Percentiles rank a stretch among this genome's conserved stretches.
These are phyloP conservation scores for Prietella phreatophila DNA, from an alignment of 2,113 vertebrate species.

Conservation along the genomic window DNA sequence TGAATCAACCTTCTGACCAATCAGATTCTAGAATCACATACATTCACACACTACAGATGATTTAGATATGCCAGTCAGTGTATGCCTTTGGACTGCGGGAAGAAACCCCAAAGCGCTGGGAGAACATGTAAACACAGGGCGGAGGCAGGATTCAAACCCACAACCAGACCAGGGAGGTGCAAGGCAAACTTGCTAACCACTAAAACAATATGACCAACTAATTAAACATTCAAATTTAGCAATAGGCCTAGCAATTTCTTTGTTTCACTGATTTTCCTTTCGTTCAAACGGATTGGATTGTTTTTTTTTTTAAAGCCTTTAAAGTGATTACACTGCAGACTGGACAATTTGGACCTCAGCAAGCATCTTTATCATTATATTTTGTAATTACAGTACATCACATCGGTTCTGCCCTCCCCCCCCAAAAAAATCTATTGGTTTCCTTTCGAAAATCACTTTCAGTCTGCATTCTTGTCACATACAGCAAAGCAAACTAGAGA, in stretches of 20 bases:
- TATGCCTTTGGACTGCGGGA: no score
- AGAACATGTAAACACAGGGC: no score
- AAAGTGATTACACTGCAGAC: not conserved
- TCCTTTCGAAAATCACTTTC: conserved; percentile 18
- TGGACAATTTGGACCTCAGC: not conserved
- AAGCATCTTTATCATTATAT: not conserved
- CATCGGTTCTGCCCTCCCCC: not conserved
- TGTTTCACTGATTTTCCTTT: not conserved
- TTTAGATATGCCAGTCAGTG: no score
- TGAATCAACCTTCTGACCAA: not conserved
- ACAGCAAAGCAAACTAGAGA: not conserved
- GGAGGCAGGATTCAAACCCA: no score
- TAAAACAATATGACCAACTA: not conserved
- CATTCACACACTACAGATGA: no score
- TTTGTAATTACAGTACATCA: not conserved
- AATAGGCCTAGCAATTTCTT: not conserved
- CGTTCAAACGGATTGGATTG: not conserved
- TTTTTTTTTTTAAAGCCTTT: not conserved
- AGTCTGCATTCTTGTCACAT: not conserved
- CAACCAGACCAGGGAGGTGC: no score
- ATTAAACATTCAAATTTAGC: not conserved
- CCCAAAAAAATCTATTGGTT: not conserved
- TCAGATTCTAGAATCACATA: not conserved
- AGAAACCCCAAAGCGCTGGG: no score
- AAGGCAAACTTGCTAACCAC: no score